Evolutionary conservation across 2,797 vertebrate genomes (phyloP).

Genomic region (Microtus californicus): DNA sequence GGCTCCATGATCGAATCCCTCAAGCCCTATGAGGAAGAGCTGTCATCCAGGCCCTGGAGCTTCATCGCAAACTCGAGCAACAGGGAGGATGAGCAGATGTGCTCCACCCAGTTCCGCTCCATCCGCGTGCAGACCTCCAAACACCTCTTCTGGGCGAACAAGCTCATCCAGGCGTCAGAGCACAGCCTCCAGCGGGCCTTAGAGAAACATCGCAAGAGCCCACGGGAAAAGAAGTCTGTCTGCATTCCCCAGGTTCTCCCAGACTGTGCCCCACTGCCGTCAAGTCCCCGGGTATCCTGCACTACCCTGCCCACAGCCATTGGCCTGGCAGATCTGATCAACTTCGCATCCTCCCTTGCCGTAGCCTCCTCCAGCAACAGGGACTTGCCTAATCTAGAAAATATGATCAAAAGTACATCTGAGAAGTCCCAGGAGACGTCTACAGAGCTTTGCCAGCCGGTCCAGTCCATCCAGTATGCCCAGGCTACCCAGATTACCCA

Average conservation of each 20-base stretch:
- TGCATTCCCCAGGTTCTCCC: neutral
- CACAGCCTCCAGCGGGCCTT: neutral
- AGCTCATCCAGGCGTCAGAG: slow-evolving; percentile 73
- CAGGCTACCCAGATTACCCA: neutral
- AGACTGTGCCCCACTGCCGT: neutral
- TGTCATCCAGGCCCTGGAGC: accelerated
- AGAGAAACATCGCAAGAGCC: accelerated
- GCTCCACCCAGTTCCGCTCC: neutral
- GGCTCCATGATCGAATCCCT: neutral
- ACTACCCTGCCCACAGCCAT: neutral
- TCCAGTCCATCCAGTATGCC: neutral
- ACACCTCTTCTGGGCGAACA: slow-evolving; percentile 79
- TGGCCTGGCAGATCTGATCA: slow-evolving; percentile 33
- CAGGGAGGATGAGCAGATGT: accelerated
- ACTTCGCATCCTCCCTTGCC: slow-evolving; percentile 59
- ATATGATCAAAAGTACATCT: neutral
- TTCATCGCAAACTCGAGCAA: neutral
- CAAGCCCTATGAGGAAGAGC: neutral
- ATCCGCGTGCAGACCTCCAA: slow-evolving; percentile 70
- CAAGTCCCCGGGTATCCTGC: neutral
- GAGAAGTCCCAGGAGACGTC: neutral
- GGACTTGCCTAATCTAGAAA: slow-evolving; percentile 31
- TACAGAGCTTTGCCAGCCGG: neutral
- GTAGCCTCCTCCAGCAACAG: slow-evolving; percentile 55
- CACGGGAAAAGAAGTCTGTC: accelerated